phyloP scores from a whole-genome alignment of 2,888 invertebrate genomes.

The Macrophya annulata region DNA sequence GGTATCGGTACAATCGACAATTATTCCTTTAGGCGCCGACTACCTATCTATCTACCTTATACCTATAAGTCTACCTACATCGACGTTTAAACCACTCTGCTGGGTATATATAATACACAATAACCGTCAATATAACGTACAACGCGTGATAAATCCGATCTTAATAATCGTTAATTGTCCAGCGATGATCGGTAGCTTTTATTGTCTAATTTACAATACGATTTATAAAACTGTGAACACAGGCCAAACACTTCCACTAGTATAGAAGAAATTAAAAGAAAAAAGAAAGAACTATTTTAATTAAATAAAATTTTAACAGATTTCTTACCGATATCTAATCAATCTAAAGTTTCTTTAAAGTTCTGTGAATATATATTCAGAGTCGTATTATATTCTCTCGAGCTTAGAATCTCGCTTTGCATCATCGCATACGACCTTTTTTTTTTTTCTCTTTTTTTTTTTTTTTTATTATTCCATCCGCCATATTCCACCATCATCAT shows the following conservation, averaged over 20 bases:
- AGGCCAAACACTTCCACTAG: neutral
- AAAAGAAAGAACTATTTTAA: neutral
- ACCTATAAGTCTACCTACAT: neutral
- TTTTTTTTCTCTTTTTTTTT: neutral
- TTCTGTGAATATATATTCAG: neutral
- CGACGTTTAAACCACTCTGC: neutral
- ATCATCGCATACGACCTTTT: neutral
- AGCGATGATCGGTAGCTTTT: slow-evolving; percentile 29
- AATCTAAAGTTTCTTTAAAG: neutral
- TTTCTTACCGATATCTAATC: neutral
- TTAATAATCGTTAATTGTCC: slow-evolving; percentile 29
- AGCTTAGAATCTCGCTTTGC: neutral
- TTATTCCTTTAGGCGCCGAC: slow-evolving; percentile 40
- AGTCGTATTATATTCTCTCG: neutral
- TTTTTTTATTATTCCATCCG: neutral
- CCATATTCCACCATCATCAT: neutral
- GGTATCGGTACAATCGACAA: slow-evolving; percentile 46
- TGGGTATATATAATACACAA: too few relatives aligned
- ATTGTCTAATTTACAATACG: neutral
- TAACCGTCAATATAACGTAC: too few relatives aligned
- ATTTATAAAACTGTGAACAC: neutral
- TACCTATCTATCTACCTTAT: slow-evolving; percentile 16
- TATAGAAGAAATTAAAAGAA: neutral
- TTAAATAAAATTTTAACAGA: neutral
- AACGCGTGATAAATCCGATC: neutral